Base-by-base conservation (phyloP, 2,888 invertebrate genomes). In the Cephalotes varians region DNA sequence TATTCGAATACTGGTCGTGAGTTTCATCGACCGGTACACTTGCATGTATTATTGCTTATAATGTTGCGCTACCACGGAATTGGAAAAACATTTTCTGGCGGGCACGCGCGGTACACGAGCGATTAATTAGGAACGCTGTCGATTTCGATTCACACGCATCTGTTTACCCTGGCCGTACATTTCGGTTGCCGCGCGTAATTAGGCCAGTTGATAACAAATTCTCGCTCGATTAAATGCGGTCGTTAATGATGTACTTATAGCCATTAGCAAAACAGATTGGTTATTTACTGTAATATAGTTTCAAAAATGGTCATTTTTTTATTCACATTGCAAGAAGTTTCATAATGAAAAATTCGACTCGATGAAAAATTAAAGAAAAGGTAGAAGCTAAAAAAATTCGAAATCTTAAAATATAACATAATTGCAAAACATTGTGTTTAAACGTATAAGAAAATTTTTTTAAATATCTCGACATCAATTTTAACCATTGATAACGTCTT, bases 181-280 rank as follows among this genome's bases (percentile, higher is more conserved):
- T 79, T 44, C 12, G 56, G 44, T 56, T 79, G 44, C 69, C 44
- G 34, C 34, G 12, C 34, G 67, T 79, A 79, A 79, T 79, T 79
- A 79, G 77, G 56, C 77, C 77, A 79, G 77, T 79, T 47, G 77
- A 79, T 67, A 79, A 79, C 77, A 79, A 79, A 79, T 79, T 79
- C 47, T 56, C 67, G 25, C 69, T 69, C 44, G 77, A 79, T 79
- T 79, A 79, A 79, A 12, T 56, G 18, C 44, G 56, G 25, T 25
- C 40, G 69, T 79, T 79, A 79, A 79, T 79, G 77, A 79, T 79
- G 77, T 79, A 79, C 44, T 77, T 79, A 58, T 69, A 44, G 34
- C 12, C 77, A 69, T 79, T 79, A 79, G 56, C 44, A 7, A 25
- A 79, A 69, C 69, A 69, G 31, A 69, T 69, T 21, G 56, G 2